Evolutionary conservation across 2,888 invertebrate genomes (phyloP).

Genomic region (Tetranychus truncatus): DNA sequence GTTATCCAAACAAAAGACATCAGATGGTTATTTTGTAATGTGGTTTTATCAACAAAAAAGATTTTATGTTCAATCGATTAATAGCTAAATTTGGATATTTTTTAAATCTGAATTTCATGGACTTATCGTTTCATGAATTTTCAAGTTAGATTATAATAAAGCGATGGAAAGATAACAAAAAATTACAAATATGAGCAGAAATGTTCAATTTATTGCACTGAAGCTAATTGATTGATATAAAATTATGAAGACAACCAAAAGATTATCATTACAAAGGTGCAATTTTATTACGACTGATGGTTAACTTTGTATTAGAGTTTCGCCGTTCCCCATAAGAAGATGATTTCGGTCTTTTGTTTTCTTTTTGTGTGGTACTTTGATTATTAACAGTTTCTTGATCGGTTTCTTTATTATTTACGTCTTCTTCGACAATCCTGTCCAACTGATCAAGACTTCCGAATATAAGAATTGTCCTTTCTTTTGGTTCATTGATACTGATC

Average conservation of each 20-base stretch:
- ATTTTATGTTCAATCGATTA: too few species aligned
- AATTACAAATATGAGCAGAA: too few species aligned
- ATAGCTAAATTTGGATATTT: too few species aligned
- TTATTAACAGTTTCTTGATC: too few species aligned
- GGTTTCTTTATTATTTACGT: not conserved
- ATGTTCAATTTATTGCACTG: too few species aligned
- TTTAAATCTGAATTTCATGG: too few species aligned
- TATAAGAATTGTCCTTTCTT: not conserved
- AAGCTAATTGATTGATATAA: not conserved
- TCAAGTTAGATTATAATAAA: too few species aligned
- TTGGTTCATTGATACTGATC: not conserved
- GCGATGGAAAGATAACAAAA: too few species aligned
- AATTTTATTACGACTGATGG: not conserved
- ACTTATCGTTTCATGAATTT: too few species aligned
- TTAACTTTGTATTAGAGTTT: slow-evolving; percentile 7
- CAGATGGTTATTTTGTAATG: too few species aligned
- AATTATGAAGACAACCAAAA: not conserved
- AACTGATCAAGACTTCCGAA: not conserved
- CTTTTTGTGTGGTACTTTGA: not conserved
- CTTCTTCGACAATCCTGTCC: not conserved
- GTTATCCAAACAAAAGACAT: too few species aligned
- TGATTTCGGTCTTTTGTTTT: slow-evolving; percentile 10
- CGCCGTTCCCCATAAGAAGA: slow-evolving; percentile 9
- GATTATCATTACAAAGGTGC: not conserved
- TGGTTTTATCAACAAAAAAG: too few species aligned